Conservation (phyloP, 2,888 invertebrate species). For the Diabrotica balteata region DNA sequence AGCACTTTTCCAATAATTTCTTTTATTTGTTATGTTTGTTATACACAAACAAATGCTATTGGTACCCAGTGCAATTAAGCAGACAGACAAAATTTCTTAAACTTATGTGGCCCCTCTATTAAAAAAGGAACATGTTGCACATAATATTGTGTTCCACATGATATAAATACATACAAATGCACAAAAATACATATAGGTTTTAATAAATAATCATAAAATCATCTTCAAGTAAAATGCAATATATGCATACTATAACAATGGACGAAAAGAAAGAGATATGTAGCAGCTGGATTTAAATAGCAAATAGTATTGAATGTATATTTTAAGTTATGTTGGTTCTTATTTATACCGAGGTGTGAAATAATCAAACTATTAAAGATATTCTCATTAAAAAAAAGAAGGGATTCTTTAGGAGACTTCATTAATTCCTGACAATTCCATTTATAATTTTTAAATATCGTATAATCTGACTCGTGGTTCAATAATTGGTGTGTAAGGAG, state of each 20-base stretch:
- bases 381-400: too few species aligned
- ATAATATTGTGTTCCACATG: constrained; percentile 48
- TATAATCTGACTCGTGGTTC: too few species aligned
- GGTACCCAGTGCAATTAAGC: constrained; percentile 48
- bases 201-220: constrained; percentile 42
- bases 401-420: too few species aligned
- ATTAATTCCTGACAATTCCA: too few species aligned
- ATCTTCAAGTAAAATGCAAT: constrained; percentile 39
- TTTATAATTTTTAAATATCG: too few species aligned
- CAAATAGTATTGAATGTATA: too few species aligned
- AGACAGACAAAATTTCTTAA: constrained; percentile 43
- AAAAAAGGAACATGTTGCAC: constrained; percentile 44
- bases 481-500: too few species aligned
- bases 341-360: too few species aligned
- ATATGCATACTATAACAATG: constrained; percentile 8
- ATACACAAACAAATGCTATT: constrained; percentile 41
- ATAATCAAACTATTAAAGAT: too few species aligned
- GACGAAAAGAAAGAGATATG: too few species aligned
- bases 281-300: too few species aligned
- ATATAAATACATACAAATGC: constrained; percentile 43
- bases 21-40: constrained; percentile 36
- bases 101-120: constrained; percentile 36
- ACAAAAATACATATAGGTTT: constrained; percentile 44
- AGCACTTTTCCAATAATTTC: neutral
- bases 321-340: too few species aligned